Evolutionary conservation across 2,888 invertebrate genomes (phyloP).

Genomic region (Drosophila koepferae): DNA sequence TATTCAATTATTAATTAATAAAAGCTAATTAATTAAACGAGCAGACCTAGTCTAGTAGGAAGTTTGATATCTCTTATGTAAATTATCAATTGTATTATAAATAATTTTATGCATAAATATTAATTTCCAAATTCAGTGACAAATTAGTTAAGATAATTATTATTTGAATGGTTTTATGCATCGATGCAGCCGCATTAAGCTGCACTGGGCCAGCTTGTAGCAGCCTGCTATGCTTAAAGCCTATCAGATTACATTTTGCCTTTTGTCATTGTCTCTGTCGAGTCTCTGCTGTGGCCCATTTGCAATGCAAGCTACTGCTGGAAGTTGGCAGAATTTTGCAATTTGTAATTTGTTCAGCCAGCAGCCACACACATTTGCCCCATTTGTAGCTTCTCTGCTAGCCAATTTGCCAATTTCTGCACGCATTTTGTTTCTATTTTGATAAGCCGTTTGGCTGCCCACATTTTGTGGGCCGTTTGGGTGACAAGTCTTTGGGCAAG

Average conservation of each 20-base stretch:
- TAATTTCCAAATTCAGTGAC: background rate
- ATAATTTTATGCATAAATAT: background rate
- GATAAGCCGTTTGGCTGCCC: slow-evolving; percentile 27
- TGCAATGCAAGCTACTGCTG: slow-evolving; percentile 4
- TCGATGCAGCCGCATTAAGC: slow-evolving; percentile 12
- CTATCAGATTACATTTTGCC: slow-evolving; percentile 25
- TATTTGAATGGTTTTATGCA: background rate
- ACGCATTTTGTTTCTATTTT: slow-evolving; percentile 49
- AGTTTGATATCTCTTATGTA: background rate
- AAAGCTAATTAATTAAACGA: no score
- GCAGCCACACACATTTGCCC: background rate
- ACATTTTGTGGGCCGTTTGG: slow-evolving; percentile 36
- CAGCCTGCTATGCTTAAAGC: background rate
- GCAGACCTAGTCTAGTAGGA: background rate
- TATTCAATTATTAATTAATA: no score
- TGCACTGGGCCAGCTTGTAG: background rate
- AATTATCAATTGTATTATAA: background rate
- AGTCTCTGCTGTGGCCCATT: background rate
- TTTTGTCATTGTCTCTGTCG: slow-evolving; percentile 1
- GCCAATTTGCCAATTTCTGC: slow-evolving; percentile 58
- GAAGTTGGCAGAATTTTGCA: slow-evolving; percentile 35
- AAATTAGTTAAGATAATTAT: slow-evolving; percentile 1
- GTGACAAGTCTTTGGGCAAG: slow-evolving; percentile 33
- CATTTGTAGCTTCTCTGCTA: background rate
- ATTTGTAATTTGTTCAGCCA: slow-evolving; percentile 55